Base-by-base conservation (phyloP, 2,797 vertebrate genomes). In the Enteromius paludinosus region DNA sequence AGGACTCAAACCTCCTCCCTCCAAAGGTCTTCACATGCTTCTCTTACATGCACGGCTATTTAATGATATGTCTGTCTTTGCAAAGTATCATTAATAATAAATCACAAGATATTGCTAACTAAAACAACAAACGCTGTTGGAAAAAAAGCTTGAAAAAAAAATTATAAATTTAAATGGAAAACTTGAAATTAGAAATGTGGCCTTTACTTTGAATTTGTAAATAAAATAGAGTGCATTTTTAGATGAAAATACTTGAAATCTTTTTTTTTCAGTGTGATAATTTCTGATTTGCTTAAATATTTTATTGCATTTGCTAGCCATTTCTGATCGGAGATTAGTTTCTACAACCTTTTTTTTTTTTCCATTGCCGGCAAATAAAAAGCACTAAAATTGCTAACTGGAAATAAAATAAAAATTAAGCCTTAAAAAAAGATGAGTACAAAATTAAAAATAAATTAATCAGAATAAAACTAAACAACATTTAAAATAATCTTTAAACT, bases 1-100 rank as follows among this genome's bases (percentile, higher is more conserved):
- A 0, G 86, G 89, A 43, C 75, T 78, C 30, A 33, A 0, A 0
- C 83, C 86, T 0, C 74, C 86, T 8, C 84, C 83, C 38, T 91
- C 73, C 17, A 92, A 76, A 78, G 95, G 96, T 87, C 2, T 66
- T 1, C 49, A 4, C 54, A 5, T 61, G 52, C 28, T 33, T 49
- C 33, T 2, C 38, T n/a, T 43, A 8, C 2, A 62, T 6, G 2
- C 56, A 18, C 0, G 10, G 3, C 64, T 30, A 28, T 62, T 45
- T 3, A 49, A 5, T 47, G 18, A 28, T 8, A 1, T 38, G 4
- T 78, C n/a, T 78, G 18, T 11, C 38, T 72, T 47, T 20, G 7
- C 41, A 45, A 25, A 41, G 33, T 14, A 14, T 66, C 14, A 14
- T 23, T 68, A 68, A 23, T 43, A 43, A 15, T 69, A 2, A 43